Conservation (phyloP, 2,113 vertebrate genomes). For the Sakesphorus luctuosus region DNA sequence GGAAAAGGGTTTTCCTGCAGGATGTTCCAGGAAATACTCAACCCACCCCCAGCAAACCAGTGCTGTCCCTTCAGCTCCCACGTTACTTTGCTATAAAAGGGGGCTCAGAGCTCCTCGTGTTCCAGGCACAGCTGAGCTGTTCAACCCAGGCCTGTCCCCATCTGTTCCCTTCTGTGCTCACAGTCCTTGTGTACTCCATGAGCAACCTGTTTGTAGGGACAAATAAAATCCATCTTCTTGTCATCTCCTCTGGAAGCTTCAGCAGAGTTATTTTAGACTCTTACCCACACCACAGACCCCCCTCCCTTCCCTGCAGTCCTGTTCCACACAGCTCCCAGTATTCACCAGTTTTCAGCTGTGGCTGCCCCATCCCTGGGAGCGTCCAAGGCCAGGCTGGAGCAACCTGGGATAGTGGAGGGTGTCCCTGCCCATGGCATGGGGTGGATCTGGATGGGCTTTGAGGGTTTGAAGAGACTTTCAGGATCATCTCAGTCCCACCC, state of each 20-base stretch:
- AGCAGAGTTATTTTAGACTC: neutral
- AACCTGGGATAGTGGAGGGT: neutral
- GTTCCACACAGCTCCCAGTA: neutral
- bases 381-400: neutral
- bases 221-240: neutral
- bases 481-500: neutral
- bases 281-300: neutral
- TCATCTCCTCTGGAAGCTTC: neutral
- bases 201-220: neutral
- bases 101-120: neutral
- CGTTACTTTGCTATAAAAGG: neutral
- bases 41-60: neutral
- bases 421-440: neutral
- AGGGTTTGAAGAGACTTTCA: too few relatives aligned
- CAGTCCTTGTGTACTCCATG: neutral
- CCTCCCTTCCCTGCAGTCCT: rapidly evolving
- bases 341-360: neutral
- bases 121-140: neutral
- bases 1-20: neutral
- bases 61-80: neutral
- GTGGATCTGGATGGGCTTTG: neutral
- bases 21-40: neutral
- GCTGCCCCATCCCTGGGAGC: neutral
- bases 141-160: neutral
- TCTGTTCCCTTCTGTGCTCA: neutral